phyloP scores from a whole-genome alignment of 2,888 invertebrate genomes.

The Melieria omissa region DNA sequence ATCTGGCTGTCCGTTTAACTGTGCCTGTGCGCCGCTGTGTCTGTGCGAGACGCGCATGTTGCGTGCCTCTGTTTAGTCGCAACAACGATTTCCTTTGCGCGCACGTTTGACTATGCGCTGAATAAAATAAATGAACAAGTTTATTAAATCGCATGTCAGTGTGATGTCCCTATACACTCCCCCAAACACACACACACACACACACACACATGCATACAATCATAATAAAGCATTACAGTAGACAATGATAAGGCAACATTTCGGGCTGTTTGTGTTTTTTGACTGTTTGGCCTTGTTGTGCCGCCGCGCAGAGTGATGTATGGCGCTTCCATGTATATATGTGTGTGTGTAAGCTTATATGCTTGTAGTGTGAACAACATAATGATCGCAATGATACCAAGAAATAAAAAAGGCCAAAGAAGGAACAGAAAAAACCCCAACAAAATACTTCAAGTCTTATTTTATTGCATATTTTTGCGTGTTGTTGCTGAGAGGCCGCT shows the following conservation, averaged over 20 bases:
- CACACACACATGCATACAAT: neutral
- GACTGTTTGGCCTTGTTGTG: conserved; percentile 1
- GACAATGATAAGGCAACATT: no score
- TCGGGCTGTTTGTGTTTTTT: neutral
- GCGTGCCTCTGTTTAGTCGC: neutral
- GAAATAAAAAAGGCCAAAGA: no score
- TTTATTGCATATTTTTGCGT: no score
- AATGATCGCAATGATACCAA: no score
- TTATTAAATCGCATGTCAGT: conserved; percentile 30
- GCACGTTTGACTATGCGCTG: neutral
- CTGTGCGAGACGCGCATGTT: neutral
- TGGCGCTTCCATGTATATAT: neutral
- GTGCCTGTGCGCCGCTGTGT: no score
- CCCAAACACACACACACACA: neutral
- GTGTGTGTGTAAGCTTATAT: neutral
- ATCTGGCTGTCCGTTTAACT: neutral
- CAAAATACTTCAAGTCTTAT: no score
- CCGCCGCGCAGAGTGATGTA: neutral
- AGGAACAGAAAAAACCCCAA: no score
- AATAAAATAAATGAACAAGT: conserved; percentile 14
- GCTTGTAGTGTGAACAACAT: no score
- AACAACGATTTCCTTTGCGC: neutral
- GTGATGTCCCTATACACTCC: conserved; percentile 17
- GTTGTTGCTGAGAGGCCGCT: no score
- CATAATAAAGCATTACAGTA: no score